phyloP scores from a whole-genome alignment of 2,888 invertebrate species.

The Alloplasta piceator region DNA sequence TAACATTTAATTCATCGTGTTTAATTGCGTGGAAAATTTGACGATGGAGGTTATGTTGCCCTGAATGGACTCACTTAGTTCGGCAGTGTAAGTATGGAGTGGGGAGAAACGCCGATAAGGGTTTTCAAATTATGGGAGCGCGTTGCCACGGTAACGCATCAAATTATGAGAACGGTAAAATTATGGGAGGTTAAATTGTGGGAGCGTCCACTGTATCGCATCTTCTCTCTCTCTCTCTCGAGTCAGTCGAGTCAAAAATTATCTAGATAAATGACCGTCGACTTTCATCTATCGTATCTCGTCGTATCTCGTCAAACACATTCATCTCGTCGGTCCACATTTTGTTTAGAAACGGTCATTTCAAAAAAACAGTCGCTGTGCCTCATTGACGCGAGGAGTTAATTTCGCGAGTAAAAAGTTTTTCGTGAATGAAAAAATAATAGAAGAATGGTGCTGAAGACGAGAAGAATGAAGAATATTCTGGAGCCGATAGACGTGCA shows the following conservation, averaged over 20 bases:
- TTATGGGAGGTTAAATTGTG: no score
- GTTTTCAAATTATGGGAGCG: no score
- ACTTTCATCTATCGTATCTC: conserved; percentile 21
- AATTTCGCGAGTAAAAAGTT: conserved; percentile 38
- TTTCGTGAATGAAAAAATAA: conserved; percentile 20
- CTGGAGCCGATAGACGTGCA: conserved; percentile 75
- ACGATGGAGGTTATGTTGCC: no score
- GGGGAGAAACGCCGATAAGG: no score
- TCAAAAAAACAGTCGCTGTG: conserved; percentile 49
- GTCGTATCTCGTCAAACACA: conserved; percentile 8
- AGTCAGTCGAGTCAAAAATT: conserved; percentile 16
- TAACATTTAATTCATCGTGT: no score
- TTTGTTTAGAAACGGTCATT: conserved; percentile 64
- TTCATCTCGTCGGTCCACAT: conserved; percentile 45
- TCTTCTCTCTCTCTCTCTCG: neutral
- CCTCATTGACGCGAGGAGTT: conserved; percentile 1
- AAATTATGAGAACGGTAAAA: no score
- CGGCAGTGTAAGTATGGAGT: no score
- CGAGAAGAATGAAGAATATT: conserved; percentile 75
- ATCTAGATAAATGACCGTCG: conserved; percentile 25
- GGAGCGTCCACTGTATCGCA: no score
- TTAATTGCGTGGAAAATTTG: no score
- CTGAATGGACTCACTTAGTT: no score
- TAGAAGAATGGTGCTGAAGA: conserved; percentile 76
- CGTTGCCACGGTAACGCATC: no score